phyloP scores from a whole-genome alignment of 2,888 invertebrate genomes.

The Drosophila heteroneura region DNA sequence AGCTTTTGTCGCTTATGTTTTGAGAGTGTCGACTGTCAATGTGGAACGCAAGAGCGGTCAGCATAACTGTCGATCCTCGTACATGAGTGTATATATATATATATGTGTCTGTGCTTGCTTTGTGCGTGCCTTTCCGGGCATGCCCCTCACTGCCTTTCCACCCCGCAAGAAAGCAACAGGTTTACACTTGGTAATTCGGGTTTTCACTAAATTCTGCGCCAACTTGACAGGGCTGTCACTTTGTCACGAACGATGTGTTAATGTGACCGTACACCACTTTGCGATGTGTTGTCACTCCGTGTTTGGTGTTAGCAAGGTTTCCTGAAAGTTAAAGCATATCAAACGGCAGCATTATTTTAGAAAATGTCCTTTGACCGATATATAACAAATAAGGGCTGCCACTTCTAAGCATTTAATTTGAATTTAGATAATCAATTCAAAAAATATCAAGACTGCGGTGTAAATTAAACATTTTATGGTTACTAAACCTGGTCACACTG shows the following conservation, averaged over 20 bases:
- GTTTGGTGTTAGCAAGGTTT: background rate
- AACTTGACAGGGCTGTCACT: background rate
- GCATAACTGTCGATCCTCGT: background rate
- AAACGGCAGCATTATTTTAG: background rate
- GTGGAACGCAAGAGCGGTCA: background rate
- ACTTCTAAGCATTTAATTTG: background rate
- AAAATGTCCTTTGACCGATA: background rate
- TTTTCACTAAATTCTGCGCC: background rate
- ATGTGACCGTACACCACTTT: background rate
- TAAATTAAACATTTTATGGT: background rate
- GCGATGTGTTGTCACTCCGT: background rate
- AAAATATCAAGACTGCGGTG: background rate
- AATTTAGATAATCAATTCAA: background rate
- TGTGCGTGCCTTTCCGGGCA: too few species aligned
- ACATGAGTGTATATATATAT: background rate
- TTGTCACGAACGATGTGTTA: background rate
- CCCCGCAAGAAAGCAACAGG: background rate
- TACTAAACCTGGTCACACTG: constrained; percentile 31
- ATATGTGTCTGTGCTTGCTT: too few species aligned
- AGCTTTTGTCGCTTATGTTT: background rate
- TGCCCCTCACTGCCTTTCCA: background rate
- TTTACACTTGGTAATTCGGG: background rate
- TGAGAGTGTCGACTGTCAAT: background rate
- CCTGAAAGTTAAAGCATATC: background rate
- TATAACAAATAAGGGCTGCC: background rate